phyloP scores from a whole-genome alignment of 1,140 invertebrate species.

The Eupristina koningsbergeri region DNA sequence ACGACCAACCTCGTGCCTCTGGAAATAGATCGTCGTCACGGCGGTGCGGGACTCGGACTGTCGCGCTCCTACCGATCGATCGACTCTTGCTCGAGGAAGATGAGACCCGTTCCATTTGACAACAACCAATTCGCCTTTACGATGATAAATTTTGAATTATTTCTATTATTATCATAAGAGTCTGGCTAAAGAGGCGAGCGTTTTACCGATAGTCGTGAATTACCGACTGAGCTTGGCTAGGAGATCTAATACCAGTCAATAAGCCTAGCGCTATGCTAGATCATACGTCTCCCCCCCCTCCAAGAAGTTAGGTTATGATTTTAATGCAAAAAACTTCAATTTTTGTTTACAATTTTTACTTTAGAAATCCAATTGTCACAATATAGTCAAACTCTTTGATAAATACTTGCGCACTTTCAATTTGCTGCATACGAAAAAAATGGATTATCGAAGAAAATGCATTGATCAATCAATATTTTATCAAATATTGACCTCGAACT shows the following conservation, averaged over 20 bases:
- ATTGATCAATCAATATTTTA: background rate
- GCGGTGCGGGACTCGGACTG: background rate
- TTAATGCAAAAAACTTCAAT: background rate
- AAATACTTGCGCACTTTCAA: too few species aligned
- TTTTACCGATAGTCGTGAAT: background rate
- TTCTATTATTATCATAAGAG: background rate
- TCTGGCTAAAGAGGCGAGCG: background rate
- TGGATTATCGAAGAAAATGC: too few species aligned
- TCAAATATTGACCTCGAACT: background rate
- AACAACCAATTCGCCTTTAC: too few species aligned
- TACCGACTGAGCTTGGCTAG: background rate
- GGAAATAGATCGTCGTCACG: slow-evolving; percentile 36
- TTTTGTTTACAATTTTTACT: background rate
- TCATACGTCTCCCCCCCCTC: background rate
- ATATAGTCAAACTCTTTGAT: too few species aligned
- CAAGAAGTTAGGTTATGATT: background rate
- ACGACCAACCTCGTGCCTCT: slow-evolving; percentile 15
- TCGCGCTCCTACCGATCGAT: background rate
- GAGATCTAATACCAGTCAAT: background rate
- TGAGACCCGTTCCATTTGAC: background rate
- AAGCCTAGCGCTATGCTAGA: background rate
- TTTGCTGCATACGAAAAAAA: too few species aligned
- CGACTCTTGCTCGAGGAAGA: background rate
- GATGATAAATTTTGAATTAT: background rate
- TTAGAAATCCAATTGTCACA: too few species aligned